Evolutionary conservation across 2,888 invertebrate genomes (phyloP).

Genomic region (Trissolcus japonicus): DNA sequence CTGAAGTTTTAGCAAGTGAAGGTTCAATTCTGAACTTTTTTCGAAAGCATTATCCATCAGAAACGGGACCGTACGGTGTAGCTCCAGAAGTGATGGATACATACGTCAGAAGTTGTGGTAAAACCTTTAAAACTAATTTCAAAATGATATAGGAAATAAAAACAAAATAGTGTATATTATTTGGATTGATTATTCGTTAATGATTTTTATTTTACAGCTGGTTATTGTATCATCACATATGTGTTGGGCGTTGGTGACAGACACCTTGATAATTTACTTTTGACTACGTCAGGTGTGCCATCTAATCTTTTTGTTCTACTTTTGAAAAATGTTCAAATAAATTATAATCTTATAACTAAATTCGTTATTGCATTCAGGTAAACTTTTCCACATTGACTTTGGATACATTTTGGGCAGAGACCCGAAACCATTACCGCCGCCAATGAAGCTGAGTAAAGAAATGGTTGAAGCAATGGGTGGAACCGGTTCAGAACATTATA

Average conservation of each 20-base stretch:
- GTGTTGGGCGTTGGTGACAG: conserved; percentile 97
- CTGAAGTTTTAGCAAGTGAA: conserved; percentile 91
- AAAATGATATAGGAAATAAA: background rate
- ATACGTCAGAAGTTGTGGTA: conserved; percentile 93
- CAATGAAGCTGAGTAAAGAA: conserved; percentile 99
- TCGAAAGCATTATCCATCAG: conserved; percentile 91
- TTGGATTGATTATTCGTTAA: too few relatives aligned
- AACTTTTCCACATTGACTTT: conserved; percentile 98
- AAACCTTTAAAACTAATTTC: conserved; percentile 51
- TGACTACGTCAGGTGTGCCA: conserved; percentile 86
- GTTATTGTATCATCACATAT: conserved; percentile 99
- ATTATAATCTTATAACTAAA: background rate
- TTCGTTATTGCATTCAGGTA: conserved; percentile 70
- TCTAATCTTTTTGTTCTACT: too few relatives aligned
- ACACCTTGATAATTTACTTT: conserved; percentile 96
- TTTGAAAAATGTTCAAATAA: background rate
- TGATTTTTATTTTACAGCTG: conserved; percentile 79
- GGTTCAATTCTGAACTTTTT: conserved; percentile 96
- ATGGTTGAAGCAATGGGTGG: conserved; percentile 99
- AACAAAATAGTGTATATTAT: conserved; percentile 5
- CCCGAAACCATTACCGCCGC: conserved; percentile 98
- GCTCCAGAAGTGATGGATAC: conserved; percentile 97
- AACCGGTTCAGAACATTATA: conserved; percentile 92
- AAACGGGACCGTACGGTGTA: conserved; percentile 92
- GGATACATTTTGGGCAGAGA: conserved; percentile 98